Percentiles rank a stretch among this genome's conserved stretches.
Conservation (phyloP, 2,113 vertebrate genomes). For the Uria aalge region DNA sequence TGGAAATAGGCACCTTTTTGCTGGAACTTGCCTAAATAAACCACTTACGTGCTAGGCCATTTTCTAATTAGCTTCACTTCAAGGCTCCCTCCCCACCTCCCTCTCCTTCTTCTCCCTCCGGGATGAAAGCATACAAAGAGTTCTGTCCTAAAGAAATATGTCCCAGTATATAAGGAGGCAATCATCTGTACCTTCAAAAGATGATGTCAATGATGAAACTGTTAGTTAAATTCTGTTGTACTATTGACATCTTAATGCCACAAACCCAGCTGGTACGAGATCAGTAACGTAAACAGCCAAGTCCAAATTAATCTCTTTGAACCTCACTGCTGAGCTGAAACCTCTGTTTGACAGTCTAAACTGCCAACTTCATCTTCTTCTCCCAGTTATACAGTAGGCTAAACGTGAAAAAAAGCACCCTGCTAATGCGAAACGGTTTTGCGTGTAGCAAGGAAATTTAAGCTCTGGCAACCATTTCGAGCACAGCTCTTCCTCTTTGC, state of each 20-base stretch:
- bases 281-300: conserved; percentile 21
- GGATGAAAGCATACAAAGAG: not conserved
- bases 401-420: not conserved
- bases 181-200: conserved; percentile 70
- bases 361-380: conserved; percentile 43
- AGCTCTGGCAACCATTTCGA: conserved; percentile 15
- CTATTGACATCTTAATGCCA: conserved; percentile 68
- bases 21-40: conserved; percentile 4
- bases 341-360: conserved; percentile 38
- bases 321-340: conserved; percentile 25
- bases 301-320: conserved; percentile 46
- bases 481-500: conserved; percentile 26
- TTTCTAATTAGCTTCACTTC: conserved; percentile 43
- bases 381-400: conserved; percentile 32
- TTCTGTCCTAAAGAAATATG: conserved; percentile 65
- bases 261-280: conserved; percentile 42
- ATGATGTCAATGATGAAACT: conserved; percentile 65
- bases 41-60: not conserved
- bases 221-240: conserved; percentile 69
- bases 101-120: not conserved
- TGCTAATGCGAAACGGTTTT: conserved; percentile 2
- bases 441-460: conserved; percentile 24
- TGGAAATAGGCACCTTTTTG: not conserved
- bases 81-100: not conserved
- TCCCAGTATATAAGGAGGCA: conserved; percentile 52